phyloP scores from a whole-genome alignment of 2,797 vertebrate genomes.

The Falco naumanni region DNA sequence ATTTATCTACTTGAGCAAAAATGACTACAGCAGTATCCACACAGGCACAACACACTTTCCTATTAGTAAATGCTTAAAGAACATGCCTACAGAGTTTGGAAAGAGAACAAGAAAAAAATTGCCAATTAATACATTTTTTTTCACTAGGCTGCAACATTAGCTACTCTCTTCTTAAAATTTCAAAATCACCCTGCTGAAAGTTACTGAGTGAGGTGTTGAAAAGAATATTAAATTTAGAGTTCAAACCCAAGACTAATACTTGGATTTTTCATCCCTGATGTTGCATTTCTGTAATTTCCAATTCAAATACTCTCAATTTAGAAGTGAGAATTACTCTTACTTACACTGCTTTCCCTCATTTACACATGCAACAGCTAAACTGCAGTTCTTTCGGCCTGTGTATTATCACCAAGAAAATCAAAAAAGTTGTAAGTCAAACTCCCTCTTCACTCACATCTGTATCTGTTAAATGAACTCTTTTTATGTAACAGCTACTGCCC shows the following conservation, averaged over 20 bases:
- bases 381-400: background rate
- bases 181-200: background rate
- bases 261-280: background rate
- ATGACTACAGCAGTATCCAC: background rate
- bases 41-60: background rate
- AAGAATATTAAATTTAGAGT: background rate
- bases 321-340: background rate
- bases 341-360: background rate
- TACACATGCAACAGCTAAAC: slow-evolving; percentile 3
- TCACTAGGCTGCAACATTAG: background rate
- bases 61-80: background rate
- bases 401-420: background rate
- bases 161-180: background rate
- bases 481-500: background rate
- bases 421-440: background rate
- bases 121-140: background rate
- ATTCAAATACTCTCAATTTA: slow-evolving; percentile 21
- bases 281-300: slow-evolving; percentile 26
- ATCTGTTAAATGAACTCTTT: background rate
- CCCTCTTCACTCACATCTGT: background rate
- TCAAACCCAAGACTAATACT: background rate
- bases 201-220: background rate
- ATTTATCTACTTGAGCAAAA: background rate
- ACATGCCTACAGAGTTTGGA: background rate
- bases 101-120: background rate